Evolutionary conservation across 53 echinoderm and acorn worm genomes (phyloP).

Genomic region (Henricia sp.): DNA sequence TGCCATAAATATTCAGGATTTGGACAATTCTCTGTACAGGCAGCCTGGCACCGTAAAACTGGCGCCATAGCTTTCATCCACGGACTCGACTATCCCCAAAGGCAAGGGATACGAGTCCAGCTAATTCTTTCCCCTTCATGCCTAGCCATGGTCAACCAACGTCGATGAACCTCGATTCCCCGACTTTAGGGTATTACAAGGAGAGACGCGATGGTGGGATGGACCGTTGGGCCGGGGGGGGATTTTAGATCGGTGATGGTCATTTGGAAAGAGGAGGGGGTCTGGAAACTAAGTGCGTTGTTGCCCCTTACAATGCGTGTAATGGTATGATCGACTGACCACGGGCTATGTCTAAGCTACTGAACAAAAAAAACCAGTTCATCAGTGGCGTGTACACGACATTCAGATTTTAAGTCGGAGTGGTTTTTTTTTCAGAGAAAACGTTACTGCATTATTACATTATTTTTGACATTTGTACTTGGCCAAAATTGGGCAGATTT

Average conservation of each 20-base stretch:
- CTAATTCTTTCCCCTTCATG: constrained; percentile 24
- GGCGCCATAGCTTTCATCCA: neutral
- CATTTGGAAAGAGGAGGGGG: neutral
- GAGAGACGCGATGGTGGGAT: neutral
- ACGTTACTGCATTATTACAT: too few relatives aligned
- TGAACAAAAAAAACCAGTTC: too few relatives aligned
- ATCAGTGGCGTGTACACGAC: too few relatives aligned
- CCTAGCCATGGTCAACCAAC: constrained; percentile 25
- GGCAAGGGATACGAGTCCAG: constrained; percentile 20
- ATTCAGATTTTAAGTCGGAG: too few relatives aligned
- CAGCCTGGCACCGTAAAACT: neutral
- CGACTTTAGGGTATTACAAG: constrained; percentile 4
- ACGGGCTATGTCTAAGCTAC: too few relatives aligned
- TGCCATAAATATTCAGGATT: neutral
- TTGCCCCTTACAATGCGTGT: neutral
- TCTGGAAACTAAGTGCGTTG: neutral
- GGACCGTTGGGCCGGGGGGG: constrained; percentile 8
- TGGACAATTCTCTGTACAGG: neutral
- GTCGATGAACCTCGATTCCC: constrained; percentile 21
- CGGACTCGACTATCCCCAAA: neutral
- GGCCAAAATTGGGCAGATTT: too few relatives aligned
- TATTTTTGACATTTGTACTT: too few relatives aligned
- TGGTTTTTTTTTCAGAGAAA: too few relatives aligned
- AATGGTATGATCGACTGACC: constrained; percentile 11
- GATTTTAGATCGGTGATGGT: constrained; percentile 18